Evolutionary conservation across 2,888 invertebrate genomes (phyloP).

Genomic region (Mythimna pallens): DNA sequence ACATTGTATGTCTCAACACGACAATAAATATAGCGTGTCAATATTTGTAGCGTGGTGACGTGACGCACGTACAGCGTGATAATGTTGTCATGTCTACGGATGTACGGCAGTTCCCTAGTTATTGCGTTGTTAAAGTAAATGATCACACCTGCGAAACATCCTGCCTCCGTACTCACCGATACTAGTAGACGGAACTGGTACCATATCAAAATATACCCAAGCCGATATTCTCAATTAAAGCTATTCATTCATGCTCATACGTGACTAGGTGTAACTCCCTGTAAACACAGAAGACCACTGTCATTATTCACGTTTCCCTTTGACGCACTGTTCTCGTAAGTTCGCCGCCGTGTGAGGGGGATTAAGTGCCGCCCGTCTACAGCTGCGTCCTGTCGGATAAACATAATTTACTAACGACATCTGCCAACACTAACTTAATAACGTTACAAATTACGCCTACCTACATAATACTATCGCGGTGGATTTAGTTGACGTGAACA

Average conservation of each 20-base stretch:
- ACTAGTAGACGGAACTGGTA: slow-evolving; percentile 31
- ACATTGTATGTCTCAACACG: slow-evolving; percentile 56
- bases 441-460: slow-evolving; percentile 76
- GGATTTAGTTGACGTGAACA: slow-evolving; percentile 70
- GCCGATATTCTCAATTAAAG: slow-evolving; percentile 61
- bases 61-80: slow-evolving; percentile 54
- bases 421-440: slow-evolving; percentile 83
- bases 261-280: slow-evolving; percentile 65
- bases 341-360: slow-evolving; percentile 77
- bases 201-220: slow-evolving; percentile 19
- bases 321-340: slow-evolving; percentile 76
- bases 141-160: slow-evolving; percentile 62
- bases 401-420: slow-evolving; percentile 86
- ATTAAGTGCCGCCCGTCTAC: slow-evolving; percentile 81
- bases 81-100: slow-evolving; percentile 60
- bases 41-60: slow-evolving; percentile 59
- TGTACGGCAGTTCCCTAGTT: slow-evolving; percentile 58
- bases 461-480: slow-evolving; percentile 70
- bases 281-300: slow-evolving; percentile 70
- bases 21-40: slow-evolving; percentile 62
- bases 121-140: slow-evolving; percentile 65
- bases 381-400: slow-evolving; percentile 85
- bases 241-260: slow-evolving; percentile 51
- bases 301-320: slow-evolving; percentile 84
- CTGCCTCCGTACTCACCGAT: slow-evolving; percentile 37